Base-by-base conservation (phyloP, 2,113 vertebrate species). In the Zingel zingel region DNA sequence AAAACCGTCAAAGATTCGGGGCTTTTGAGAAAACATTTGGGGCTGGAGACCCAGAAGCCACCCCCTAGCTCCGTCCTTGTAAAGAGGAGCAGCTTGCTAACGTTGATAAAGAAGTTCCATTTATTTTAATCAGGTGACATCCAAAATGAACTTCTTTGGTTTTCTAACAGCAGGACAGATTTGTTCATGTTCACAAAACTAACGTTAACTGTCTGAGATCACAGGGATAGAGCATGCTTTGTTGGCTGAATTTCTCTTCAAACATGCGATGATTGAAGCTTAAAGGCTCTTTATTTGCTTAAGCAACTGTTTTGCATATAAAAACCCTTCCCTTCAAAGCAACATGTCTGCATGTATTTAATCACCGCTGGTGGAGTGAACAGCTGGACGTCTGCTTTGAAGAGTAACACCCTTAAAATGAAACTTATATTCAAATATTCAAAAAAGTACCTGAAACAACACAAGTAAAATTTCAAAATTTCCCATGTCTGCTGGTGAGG, bases 301-400 rank as follows among this genome's bases (percentile, higher is more conserved):
- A 43, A 43, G 84, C 36, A 39, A 65, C 72, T 86, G 53, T 33
- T 91, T 89, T 88, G 72, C 89, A 89, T 82, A 85, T 77, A 77
- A 86, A 90, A 85, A 48, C 43, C 47, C 11, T 74, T 25, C 25
- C 21, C 64, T 84, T 92, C 80, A 89, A 87, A 89, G 81, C 53
- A 74, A 59, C 75, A 50, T 19, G 77, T 81, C 81, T 79, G 67
- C 70, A 21, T 79, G 84, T 50, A 4, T 77, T 68, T 72, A 85
- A 78, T 48, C 84, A 82, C 51, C 1, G 39, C 74, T 74, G 84
- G 30, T 59, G 67, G 74, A 82, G 62, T 0, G 30, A 87, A 70
- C 82, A 86, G 85, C 83, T 84, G 73, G 80, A 81, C 45, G 75
- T 84, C 75, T n/a, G 70, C 86, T 90, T 91, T 91, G 80, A 92